Conservation (phyloP, 2,888 invertebrate species). For the Erebia ligea region DNA sequence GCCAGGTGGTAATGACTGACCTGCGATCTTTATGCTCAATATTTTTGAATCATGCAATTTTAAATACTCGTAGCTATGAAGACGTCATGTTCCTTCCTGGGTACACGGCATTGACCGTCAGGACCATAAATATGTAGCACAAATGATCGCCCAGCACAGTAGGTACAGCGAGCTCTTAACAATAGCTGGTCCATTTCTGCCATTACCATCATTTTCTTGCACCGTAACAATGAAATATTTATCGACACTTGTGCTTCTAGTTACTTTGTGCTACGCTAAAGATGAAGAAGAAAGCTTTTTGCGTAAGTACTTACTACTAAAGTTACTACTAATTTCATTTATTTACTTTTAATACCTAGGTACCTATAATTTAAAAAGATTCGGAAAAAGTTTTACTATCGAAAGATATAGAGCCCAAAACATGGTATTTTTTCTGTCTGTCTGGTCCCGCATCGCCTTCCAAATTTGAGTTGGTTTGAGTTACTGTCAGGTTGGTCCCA, state of each 20-base stretch:
- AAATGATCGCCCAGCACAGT: constrained; percentile 55
- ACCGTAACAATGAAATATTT: constrained; percentile 53
- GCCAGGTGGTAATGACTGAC: constrained; percentile 14
- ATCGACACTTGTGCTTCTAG: constrained; percentile 55
- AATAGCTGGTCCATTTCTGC: constrained; percentile 46
- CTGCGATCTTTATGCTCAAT: background rate
- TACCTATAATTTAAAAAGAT: no score
- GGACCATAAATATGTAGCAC: constrained; percentile 61
- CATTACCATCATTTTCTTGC: background rate
- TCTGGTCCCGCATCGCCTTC: no score
- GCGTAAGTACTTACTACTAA: constrained; percentile 58
- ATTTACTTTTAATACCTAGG: no score
- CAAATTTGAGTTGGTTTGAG: no score
- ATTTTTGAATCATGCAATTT: background rate
- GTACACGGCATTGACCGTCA: constrained; percentile 28
- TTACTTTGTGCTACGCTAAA: constrained; percentile 46
- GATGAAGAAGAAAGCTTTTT: constrained; percentile 53
- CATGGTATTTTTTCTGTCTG: no score
- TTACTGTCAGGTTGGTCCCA: no score
- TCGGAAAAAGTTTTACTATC: no score
- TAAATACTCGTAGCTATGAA: constrained; percentile 6
- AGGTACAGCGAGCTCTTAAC: constrained; percentile 55
- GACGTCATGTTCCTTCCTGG: constrained; percentile 30
- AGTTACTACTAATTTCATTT: no score
- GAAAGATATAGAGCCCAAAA: no score